Evolutionary conservation across 2,113 vertebrate species (phyloP).

Genomic region (Rhinogobius similis): DNA sequence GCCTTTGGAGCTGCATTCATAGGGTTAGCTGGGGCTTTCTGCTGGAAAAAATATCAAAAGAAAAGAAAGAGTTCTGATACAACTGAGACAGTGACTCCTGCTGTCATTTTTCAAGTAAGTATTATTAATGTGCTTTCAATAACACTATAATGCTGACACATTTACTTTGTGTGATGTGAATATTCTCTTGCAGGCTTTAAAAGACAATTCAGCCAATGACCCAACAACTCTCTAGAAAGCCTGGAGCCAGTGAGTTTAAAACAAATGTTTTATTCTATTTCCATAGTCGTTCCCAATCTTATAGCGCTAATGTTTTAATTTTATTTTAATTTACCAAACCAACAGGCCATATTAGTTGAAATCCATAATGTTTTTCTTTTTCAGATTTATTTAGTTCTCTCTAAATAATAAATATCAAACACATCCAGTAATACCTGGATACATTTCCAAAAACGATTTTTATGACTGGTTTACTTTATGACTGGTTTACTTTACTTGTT

Average conservation of each 20-base stretch:
- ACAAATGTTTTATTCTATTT: not conserved
- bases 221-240: not conserved
- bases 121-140: not conserved
- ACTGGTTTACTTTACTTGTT: too few species aligned
- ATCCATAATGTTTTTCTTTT: too few species aligned
- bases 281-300: slow-evolving; percentile 1
- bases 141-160: not conserved
- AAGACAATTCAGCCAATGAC: slow-evolving; percentile 4
- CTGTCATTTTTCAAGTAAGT: slow-evolving; percentile 37
- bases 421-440: too few species aligned
- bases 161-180: not conserved
- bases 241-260: slow-evolving; percentile 20
- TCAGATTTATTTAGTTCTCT: too few species aligned
- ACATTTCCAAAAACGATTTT: too few species aligned
- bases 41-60: slow-evolving; percentile 32
- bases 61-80: not conserved
- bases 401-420: too few species aligned
- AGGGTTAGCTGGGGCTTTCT: slow-evolving; percentile 35
- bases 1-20: not conserved
- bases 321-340: too few species aligned
- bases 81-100: not conserved
- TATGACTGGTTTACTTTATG: too few species aligned
- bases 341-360: too few species aligned
- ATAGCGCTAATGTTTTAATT: too few species aligned
- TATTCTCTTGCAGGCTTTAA: slow-evolving; percentile 15